These are phyloP conservation scores for Stomatorhinus ivindoensis DNA, from an alignment of 2,113 vertebrate genomes.

Conservation along the genomic window DNA sequence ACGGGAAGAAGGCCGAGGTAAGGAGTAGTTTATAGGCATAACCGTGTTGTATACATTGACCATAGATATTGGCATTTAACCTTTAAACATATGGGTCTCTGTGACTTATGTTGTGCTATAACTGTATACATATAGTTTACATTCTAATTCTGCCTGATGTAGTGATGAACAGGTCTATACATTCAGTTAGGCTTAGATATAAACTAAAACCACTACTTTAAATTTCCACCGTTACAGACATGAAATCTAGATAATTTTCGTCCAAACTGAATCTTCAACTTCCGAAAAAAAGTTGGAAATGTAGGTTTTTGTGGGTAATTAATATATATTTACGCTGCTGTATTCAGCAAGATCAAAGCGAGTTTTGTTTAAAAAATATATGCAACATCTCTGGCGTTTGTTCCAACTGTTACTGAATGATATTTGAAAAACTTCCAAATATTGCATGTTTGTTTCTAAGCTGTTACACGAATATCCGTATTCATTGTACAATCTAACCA, in stretches of 20 bases:
- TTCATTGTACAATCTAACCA: no score
- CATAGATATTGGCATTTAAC: background rate
- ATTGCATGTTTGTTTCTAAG: no score
- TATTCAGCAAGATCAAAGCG: background rate
- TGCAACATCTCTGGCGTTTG: no score
- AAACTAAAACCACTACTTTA: background rate
- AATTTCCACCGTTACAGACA: no score
- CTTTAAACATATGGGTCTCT: background rate
- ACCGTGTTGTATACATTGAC: background rate
- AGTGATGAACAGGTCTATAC: background rate
- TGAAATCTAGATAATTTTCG: background rate
- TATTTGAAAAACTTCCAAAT: background rate
- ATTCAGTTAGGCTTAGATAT: background rate
- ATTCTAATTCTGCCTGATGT: background rate
- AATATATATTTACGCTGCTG: background rate
- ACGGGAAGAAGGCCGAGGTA: background rate
- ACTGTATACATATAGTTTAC: background rate
- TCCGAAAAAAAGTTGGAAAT: no score
- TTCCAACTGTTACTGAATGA: background rate
- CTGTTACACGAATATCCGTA: background rate
- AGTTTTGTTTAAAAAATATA: background rate
- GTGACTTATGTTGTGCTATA: background rate
- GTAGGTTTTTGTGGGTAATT: background rate
- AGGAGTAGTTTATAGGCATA: background rate
- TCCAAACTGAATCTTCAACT: background rate